Conservation (phyloP, 2,113 vertebrate genomes). For the Capra hircus region DNA sequence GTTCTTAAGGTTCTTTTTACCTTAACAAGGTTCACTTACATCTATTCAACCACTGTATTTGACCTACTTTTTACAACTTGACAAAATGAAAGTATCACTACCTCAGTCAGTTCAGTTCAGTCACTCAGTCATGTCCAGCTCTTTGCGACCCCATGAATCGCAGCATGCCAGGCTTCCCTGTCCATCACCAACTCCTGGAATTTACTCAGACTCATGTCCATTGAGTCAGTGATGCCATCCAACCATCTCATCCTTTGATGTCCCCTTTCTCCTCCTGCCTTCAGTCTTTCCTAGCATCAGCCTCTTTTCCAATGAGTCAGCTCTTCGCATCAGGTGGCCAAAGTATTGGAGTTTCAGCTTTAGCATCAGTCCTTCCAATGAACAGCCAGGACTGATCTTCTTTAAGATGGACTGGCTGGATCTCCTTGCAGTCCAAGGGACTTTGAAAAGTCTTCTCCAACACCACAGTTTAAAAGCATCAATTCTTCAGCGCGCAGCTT, state of each 20-base stretch:
- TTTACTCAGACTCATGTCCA: not conserved
- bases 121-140: not conserved
- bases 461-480: not conserved
- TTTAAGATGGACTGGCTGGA: not conserved
- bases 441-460: not conserved
- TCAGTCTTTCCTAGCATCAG: not conserved
- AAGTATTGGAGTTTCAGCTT: not conserved
- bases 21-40: not conserved
- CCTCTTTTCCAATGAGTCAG: not conserved
- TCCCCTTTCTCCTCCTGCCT: not conserved
- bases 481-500: rapidly evolving
- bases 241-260: not conserved
- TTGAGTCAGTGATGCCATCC: not conserved
- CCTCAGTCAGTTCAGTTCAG: not conserved
- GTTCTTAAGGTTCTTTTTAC: not conserved
- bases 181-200: not conserved
- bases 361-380: not conserved
- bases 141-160: not conserved
- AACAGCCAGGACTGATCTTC: not conserved
- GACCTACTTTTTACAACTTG: not conserved
- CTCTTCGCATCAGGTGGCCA: not conserved
- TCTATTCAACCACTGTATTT: not conserved
- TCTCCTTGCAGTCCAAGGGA: not conserved
- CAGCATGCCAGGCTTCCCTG: not conserved
- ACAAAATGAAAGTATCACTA: not conserved